A percentile compares a stretch with the other conserved stretches of the same genome.
These are phyloP conservation scores for Bursaphelenchus okinawaensis DNA, from an alignment of 2,888 invertebrate genomes.

Conservation along the genomic window DNA sequence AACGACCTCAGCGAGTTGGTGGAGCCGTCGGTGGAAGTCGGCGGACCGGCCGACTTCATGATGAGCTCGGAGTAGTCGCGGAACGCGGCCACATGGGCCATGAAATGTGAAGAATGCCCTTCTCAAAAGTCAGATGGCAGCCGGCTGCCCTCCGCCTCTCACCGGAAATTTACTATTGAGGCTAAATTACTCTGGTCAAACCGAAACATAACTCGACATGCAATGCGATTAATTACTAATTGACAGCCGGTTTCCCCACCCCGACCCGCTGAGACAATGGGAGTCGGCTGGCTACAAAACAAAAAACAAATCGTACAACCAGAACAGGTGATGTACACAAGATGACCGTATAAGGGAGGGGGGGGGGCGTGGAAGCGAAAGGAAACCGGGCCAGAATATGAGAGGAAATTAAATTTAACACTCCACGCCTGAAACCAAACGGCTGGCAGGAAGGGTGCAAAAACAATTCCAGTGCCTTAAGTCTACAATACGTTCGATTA, in stretches of 20 bases:
- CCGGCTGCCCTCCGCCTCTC: neutral
- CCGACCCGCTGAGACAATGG: no score
- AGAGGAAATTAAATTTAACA: neutral
- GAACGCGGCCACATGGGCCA: neutral
- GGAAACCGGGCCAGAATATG: neutral
- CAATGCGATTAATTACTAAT: no score
- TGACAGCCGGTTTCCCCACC: no score
- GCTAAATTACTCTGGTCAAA: neutral
- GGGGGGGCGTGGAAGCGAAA: neutral
- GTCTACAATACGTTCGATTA: no score
- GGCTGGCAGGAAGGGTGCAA: neutral
- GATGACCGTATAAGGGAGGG: no score
- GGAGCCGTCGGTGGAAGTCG: neutral
- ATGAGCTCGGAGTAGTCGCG: neutral
- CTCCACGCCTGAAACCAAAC: neutral
- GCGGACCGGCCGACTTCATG: slow-evolving; percentile 6
- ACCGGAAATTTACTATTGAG: neutral
- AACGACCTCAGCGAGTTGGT: neutral
- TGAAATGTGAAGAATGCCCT: neutral
- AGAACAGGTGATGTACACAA: no score
- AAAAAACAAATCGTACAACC: no score
- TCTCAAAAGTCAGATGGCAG: neutral
- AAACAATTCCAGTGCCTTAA: no score
- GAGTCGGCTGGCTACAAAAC: no score
- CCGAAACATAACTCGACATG: neutral